These are phyloP conservation scores for Drosophila merina DNA, from an alignment of 2,888 invertebrate genomes.

Conservation along the genomic window DNA sequence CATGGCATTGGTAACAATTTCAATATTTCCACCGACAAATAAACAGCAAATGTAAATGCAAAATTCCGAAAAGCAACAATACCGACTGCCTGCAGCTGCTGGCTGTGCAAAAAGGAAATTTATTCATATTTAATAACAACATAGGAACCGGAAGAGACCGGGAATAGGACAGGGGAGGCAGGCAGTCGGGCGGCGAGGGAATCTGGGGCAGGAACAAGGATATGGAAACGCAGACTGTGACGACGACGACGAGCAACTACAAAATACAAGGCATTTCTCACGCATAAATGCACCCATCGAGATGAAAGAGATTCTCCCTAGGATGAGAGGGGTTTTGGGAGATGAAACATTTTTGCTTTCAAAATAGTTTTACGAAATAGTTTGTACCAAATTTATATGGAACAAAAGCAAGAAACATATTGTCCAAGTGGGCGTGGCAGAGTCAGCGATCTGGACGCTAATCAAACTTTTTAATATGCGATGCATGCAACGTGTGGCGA, in stretches of 20 bases:
- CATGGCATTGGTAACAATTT: conserved; percentile 54
- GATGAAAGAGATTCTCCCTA: conserved; percentile 43
- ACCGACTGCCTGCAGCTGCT: background rate
- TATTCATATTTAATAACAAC: conserved; percentile 76
- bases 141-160: conserved; percentile 24
- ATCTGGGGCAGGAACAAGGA: conserved; percentile 17
- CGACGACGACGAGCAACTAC: conserved; percentile 27
- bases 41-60: conserved; percentile 72
- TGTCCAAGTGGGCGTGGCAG: conserved; percentile 17
- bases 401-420: background rate
- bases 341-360: conserved; percentile 50
- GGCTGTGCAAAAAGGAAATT: conserved; percentile 63
- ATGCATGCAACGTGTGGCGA: conserved; percentile 68
- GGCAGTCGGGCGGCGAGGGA: background rate
- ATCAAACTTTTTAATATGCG: conserved; percentile 76
- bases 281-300: conserved; percentile 68
- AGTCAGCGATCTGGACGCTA: conserved; percentile 64
- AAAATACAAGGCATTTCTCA: conserved; percentile 70
- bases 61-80: conserved; percentile 46
- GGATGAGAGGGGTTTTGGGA: background rate
- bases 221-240: conserved; percentile 25
- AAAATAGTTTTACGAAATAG: conserved; percentile 59
- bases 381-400: conserved; percentile 28
- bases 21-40: conserved; percentile 71
- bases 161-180: background rate